Conservation (phyloP, 2,888 invertebrate genomes). For the Steinernema carpocapsae region DNA sequence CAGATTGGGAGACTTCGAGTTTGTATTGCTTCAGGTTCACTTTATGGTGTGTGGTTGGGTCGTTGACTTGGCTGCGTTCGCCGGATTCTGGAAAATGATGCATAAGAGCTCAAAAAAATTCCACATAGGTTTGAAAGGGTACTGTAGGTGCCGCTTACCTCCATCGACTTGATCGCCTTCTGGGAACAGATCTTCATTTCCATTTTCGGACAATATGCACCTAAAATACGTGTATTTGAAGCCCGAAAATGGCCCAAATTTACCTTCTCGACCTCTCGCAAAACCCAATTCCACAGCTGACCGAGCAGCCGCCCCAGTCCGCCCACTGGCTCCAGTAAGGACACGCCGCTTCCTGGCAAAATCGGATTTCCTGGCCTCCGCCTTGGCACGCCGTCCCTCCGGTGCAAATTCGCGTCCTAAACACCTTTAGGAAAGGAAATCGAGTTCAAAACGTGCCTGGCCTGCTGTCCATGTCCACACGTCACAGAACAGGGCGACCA, state of each 20-base stretch:
- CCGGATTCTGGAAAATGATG: not conserved
- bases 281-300: slow-evolving; percentile 48
- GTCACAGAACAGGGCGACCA: slow-evolving; percentile 44
- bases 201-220: slow-evolving; percentile 9
- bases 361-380: slow-evolving; percentile 49
- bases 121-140: not conserved
- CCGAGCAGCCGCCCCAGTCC: slow-evolving; percentile 52
- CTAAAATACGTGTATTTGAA: not conserved
- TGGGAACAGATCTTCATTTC: slow-evolving; percentile 16
- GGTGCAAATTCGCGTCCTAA: slow-evolving; percentile 46
- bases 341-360: slow-evolving; percentile 48
- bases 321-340: slow-evolving; percentile 50
- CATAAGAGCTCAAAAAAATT: not conserved
- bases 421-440: not conserved
- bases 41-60: not conserved
- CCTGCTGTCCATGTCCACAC: slow-evolving; percentile 50
- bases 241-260: not conserved
- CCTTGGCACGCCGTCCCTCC: slow-evolving; percentile 45
- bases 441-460: slow-evolving; percentile 32
- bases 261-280: slow-evolving; percentile 46
- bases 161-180: slow-evolving; percentile 6
- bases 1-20: slow-evolving; percentile 24
- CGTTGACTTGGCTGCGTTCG: not conserved
- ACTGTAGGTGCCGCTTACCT: not conserved
- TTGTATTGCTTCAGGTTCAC: slow-evolving; percentile 25